Evolutionary conservation across 2,797 vertebrate genomes (phyloP), one percentile per base, ranked within the genome.

Genomic region (Carcharodon carcharias): DNA sequence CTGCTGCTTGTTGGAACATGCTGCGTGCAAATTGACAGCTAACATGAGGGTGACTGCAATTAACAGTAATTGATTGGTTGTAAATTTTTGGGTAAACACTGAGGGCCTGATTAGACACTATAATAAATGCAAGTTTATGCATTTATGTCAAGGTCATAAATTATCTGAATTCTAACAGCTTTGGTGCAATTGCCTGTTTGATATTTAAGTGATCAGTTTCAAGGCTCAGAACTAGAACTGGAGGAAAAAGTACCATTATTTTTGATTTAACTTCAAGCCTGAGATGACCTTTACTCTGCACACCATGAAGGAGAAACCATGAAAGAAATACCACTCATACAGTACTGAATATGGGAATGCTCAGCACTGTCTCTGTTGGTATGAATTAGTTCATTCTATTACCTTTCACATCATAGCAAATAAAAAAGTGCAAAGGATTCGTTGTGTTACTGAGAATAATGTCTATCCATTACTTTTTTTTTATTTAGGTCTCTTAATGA

Each of bases 401-500:
- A 45, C 7, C 45, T 85, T 85, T 85, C 45, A 18, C 18, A 50
- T 50, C 40, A 85, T 85, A 50, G 21, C 40, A 85, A 85, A 50
- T 85, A n/a, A 77, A 77, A 14, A 85, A 85, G 82, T 26, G 16
- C 28, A 45, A 93, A 93, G 7, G 61, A 40, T 67, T 21, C 5
- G 65, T 93, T 67, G 63, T 26, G 40, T 45, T 93, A 45, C 2
- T n/a, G 50, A 9, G 94, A 95, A 58, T 95, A 77, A 77, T 50
- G 18, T n/a, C 45, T 54, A 54, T 71, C 12, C 18, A 11, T 73
- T 5, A 45, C 56, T n/a, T 73, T 56, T 77, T 12, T 95, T 54
- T 95, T 11, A 54, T 77, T 73, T 77, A 96, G 96, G 96, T 85
- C 82, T 96, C 31, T 91, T 96, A 82, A 91, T 87, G 96, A 96